Evolutionary conservation across 2,113 vertebrate genomes (phyloP), one percentile per base, ranked within the genome.

Genomic region (Urocynchramus pylzowi): DNA sequence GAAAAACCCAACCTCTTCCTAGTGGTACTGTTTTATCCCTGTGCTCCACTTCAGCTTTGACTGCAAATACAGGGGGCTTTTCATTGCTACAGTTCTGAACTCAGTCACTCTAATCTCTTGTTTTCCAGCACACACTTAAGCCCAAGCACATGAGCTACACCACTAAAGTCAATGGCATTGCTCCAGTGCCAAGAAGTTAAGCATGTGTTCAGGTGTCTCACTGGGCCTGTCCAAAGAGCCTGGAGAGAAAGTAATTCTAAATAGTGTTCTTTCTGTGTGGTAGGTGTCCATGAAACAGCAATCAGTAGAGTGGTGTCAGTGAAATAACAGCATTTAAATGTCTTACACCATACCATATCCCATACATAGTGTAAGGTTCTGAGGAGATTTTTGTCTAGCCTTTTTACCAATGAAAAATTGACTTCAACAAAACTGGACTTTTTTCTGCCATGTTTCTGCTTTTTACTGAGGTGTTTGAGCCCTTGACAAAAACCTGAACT

Each of bases 111-210:
- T 74, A 70, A 88, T 95, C 83, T 90, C 71, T 85, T 90, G 44
- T 88, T 94, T 88, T 93, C 85, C 87, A 93, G 75, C 63, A 93
- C 82, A 91, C 35, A 13, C 33, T 90, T 86, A 84, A 93, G 71
- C 75, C 64, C 61, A 60, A 96, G 17, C 57, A 80, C 75, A 80
- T 80, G 92, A 95, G 87, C 23, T 70, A 52, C 82, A 81, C 67
- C 45, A 14, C 57, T 65, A 4, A 63, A 90, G 67, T 57, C 89
- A 91, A 54, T 11, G 67, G 59, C 75, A 79, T 39, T 67, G 75
- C 56, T 87, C 57, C 11, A 7, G 30, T 64, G 74, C 90, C 85
- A 95, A 86, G 83, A 84, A 39, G 24, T 84, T 75, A 71, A 67
- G 52, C 87, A 81, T 31, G 39, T 93, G 90, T 86, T 96, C 80